Percentiles rank a stretch among this genome's conserved stretches.
Evolutionary conservation across 2,113 vertebrate species (phyloP).

Genomic region (Blennius ocellaris): DNA sequence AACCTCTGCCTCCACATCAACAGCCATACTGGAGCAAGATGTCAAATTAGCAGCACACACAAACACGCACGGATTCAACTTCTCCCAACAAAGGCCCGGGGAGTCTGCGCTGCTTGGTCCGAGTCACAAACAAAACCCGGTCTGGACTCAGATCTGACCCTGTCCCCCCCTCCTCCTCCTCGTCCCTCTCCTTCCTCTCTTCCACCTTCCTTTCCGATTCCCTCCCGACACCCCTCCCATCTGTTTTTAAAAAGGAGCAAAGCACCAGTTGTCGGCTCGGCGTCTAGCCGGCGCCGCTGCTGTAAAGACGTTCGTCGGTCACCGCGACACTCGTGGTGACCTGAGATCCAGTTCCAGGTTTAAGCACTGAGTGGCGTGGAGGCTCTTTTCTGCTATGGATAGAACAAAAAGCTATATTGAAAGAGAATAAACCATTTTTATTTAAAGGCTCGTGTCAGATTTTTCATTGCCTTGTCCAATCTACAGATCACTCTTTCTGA

Average conservation of each 20-base stretch:
- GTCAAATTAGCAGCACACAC: conserved; percentile 72
- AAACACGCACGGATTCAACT: conserved; percentile 71
- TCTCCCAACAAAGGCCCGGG: conserved; percentile 48
- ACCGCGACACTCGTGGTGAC: conserved; percentile 68
- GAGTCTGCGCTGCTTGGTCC: conserved; percentile 47
- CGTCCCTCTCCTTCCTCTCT: not conserved
- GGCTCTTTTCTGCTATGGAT: conserved; percentile 81
- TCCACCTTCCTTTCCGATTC: too few relatives aligned
- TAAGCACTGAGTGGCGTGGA: conserved; percentile 81
- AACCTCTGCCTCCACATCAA: conserved; percentile 81
- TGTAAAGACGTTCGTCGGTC: conserved; percentile 73
- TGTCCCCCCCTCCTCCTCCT: not conserved
- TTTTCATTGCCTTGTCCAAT: not conserved
- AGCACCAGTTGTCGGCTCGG: conserved; percentile 74
- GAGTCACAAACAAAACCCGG: conserved; percentile 45
- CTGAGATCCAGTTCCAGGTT: conserved; percentile 76
- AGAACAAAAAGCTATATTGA: conserved; percentile 85
- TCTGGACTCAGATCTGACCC: conserved; percentile 43
- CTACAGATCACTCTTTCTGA: too few relatives aligned
- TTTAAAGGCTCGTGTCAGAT: conserved; percentile 61
- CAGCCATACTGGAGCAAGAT: conserved; percentile 84
- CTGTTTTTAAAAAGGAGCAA: conserved; percentile 67
- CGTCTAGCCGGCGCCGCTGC: conserved; percentile 67
- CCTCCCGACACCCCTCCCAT: conserved; percentile 8
- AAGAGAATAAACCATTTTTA: conserved; percentile 85